Evolutionary conservation across 2,113 vertebrate genomes (phyloP).

Genomic region (Rana temporaria): DNA sequence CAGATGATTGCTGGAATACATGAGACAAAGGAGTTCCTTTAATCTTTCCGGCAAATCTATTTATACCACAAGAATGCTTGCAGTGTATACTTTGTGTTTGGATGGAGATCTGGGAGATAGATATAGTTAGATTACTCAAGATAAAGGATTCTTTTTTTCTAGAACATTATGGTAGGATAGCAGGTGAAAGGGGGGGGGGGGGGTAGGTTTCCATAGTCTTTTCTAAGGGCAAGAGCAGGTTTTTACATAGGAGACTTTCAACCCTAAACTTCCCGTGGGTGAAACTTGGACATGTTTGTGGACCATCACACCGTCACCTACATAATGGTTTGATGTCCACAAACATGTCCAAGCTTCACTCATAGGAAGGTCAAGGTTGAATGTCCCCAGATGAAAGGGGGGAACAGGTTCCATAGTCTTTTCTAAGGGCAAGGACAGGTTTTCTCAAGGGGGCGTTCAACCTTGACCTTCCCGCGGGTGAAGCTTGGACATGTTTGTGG

Average conservation of each 20-base stretch:
- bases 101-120: constrained; percentile 57
- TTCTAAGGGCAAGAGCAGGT: not conserved
- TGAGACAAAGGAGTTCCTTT: constrained; percentile 67
- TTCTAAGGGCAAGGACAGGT: not conserved
- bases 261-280: too few species aligned
- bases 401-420: not conserved
- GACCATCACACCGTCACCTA: too few species aligned
- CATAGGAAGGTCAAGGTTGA: too few species aligned
- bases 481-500: too few species aligned
- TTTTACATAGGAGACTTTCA: not conserved
- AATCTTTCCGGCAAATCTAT: constrained; percentile 67
- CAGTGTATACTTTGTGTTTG: constrained; percentile 59
- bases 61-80: constrained; percentile 73
- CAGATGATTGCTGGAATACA: constrained; percentile 73
- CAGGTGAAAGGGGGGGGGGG: not conserved
- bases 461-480: too few species aligned
- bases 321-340: too few species aligned
- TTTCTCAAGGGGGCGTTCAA: not conserved
- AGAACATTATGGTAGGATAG: not conserved
- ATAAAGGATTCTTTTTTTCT: constrained; percentile 46
- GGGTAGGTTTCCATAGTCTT: not conserved
- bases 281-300: too few species aligned
- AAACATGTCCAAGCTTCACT: too few species aligned
- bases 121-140: constrained; percentile 43
- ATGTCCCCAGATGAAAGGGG: not conserved